A percentile compares a stretch with the other conserved stretches of the same genome.
phyloP scores from a whole-genome alignment of 2,888 invertebrate species.

The Aproaerema taeniolella region DNA sequence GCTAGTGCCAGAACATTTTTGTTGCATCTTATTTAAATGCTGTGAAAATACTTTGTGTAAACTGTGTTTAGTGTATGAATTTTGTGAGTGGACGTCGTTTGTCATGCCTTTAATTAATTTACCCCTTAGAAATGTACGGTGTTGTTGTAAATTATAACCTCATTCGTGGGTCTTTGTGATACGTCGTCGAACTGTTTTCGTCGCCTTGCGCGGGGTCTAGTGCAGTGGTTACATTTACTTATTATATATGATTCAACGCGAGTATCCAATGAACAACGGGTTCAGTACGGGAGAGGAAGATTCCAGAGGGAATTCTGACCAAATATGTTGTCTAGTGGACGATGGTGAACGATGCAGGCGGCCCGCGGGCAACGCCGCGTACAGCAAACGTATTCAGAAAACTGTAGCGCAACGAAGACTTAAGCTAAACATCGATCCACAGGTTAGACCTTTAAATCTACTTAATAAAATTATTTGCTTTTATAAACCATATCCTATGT shows the following conservation, averaged over 20 bases:
- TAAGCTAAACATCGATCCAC: constrained; percentile 89
- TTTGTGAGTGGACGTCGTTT: constrained; percentile 26
- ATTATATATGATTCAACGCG: constrained; percentile 76
- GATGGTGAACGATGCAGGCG: constrained; percentile 91
- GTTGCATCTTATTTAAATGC: no score
- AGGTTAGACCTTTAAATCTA: constrained; percentile 37
- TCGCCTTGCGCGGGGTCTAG: constrained; percentile 53
- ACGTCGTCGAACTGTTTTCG: constrained; percentile 57
- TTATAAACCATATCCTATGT: no score
- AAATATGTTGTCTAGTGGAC: constrained; percentile 95
- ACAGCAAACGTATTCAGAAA: constrained; percentile 97
- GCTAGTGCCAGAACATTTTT: no score
- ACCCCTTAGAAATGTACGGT: constrained; percentile 43
- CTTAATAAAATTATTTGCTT: background rate
- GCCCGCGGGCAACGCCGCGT: constrained; percentile 95
- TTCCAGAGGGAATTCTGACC: constrained; percentile 91
- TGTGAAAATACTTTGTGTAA: constrained; percentile 1
- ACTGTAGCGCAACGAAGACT: constrained; percentile 94
- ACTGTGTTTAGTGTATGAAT: constrained; percentile 29
- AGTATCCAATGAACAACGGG: constrained; percentile 86
- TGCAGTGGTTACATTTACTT: constrained; percentile 49
- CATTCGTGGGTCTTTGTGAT: constrained; percentile 59
- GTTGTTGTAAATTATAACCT: constrained; percentile 66
- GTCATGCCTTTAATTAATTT: constrained; percentile 42
- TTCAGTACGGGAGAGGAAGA: constrained; percentile 95